Conservation (phyloP, 2,797 vertebrate genomes). For the Cetoscarus ocellatus region DNA sequence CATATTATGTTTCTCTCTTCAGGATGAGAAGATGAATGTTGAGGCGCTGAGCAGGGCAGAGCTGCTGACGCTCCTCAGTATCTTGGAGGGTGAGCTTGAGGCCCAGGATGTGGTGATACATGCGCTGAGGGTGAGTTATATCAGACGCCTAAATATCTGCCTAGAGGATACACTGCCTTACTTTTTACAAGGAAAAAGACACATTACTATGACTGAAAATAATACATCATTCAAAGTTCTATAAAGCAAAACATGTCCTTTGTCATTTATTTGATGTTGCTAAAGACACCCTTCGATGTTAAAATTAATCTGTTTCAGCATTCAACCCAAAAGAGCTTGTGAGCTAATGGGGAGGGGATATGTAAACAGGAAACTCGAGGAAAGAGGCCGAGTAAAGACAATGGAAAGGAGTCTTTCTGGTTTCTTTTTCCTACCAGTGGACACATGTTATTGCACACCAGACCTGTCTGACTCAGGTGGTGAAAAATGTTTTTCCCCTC, state of each 20-base stretch:
- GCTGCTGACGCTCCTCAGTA: constrained; percentile 96
- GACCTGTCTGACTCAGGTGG: background rate
- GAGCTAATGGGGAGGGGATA: constrained; percentile 54
- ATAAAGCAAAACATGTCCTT: constrained; percentile 6
- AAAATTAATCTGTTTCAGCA: constrained; percentile 36
- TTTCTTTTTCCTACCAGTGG: constrained; percentile 43
- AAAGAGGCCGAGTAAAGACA: constrained; percentile 68
- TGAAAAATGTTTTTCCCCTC: background rate
- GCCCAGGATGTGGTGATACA: constrained; percentile 98
- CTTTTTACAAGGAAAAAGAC: background rate
- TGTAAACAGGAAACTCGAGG: constrained; percentile 77
- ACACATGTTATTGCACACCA: constrained; percentile 19
- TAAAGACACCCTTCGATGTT: background rate
- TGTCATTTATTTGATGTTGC: background rate
- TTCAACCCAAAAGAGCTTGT: constrained; percentile 63
- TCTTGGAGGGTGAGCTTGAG: constrained; percentile 97
- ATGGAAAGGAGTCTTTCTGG: constrained; percentile 60
- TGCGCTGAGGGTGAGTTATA: constrained; percentile 91
- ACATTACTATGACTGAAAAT: background rate
- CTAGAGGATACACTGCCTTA: background rate
- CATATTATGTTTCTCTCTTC: constrained; percentile 23
- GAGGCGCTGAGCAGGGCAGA: constrained; percentile 97
- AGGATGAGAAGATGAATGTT: constrained; percentile 97
- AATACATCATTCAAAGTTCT: background rate
- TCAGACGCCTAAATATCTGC: background rate